Base-by-base conservation (phyloP, 1,140 invertebrate species). In the Heterodera carotae region DNA sequence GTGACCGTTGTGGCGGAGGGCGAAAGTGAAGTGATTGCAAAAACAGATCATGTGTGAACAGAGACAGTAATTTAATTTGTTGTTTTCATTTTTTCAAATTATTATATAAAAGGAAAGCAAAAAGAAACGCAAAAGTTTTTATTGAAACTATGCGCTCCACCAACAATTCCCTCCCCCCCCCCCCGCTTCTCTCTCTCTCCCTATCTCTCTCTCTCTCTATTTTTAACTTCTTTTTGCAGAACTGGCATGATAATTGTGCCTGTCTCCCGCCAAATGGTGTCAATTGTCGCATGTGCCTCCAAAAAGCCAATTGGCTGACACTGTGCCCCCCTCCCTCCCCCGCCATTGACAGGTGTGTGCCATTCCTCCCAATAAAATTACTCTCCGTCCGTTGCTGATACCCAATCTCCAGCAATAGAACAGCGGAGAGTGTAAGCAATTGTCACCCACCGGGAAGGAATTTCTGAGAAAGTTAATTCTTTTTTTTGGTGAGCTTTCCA, bases 1-100 rank as follows among this genome's bases (percentile, higher is more conserved):
- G 74, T 83, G 34, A 62, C 43, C n/a, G 80, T 85, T n/a, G n/a
- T n/a, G 25, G 34, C 84, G 34, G 76, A 82, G 53, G 80, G 66
- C n/a, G 64, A 73, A 56, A 59, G 81, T 82, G 69, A n/a, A 7
- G 12, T 31, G 33, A n/a, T 72, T 64, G 33, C 31, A 62, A 2
- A 22, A 15, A 64, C 22, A 72, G 62, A 3, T 5, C 12, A 71
- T n/a, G n/a, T n/a, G n/a, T 0, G 43, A 18, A 70, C 18, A 59
- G 15, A 43, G 2, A 0, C 8, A 15, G 29, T 34, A 12, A 76
- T 48, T 76, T 78, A 27, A 78, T n/a, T n/a, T n/a, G n/a, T n/a
- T n/a, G n/a, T n/a, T n/a, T n/a, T n/a, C n/a, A n/a, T n/a, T n/a
- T n/a, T n/a, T n/a, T n/a, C n/a, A n/a, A n/a, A n/a, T n/a, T n/a